Percentiles rank a stretch among this genome's conserved stretches.
These are phyloP conservation scores for Rousettus leschenaultii DNA, from an alignment of 2,113 vertebrate species.

Conservation along the genomic window DNA sequence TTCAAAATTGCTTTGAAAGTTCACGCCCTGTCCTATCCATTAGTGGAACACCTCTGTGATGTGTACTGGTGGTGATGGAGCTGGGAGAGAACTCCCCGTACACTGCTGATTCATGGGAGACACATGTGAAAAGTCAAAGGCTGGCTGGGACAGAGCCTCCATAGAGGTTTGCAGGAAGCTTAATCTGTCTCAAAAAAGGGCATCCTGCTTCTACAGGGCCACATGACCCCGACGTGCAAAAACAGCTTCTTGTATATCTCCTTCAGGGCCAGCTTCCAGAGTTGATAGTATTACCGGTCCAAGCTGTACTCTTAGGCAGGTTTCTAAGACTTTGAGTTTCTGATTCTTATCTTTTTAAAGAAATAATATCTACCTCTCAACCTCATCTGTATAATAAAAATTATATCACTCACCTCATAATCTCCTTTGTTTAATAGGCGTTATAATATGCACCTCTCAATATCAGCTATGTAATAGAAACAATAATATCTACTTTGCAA, in stretches of 20 bases:
- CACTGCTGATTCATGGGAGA: neutral
- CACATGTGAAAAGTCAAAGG: neutral
- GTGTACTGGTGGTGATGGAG: neutral
- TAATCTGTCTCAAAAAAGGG: neutral
- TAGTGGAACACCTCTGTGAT: constrained; percentile 47
- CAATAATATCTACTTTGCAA: neutral
- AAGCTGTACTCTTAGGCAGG: neutral
- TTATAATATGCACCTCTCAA: neutral
- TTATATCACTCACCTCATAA: neutral
- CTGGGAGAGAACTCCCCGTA: neutral
- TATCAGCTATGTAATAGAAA: neutral
- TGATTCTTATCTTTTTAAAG: neutral
- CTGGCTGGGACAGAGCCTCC: neutral
- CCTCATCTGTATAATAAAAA: neutral
- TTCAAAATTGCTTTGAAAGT: constrained; percentile 67
- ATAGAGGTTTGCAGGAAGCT: neutral
- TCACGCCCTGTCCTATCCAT: constrained; percentile 44
- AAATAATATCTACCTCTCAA: neutral
- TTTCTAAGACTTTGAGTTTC: neutral
- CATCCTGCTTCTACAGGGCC: neutral
- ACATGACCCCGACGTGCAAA: neutral
- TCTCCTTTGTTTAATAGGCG: neutral
- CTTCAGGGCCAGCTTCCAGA: neutral
- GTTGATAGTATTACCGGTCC: neutral
- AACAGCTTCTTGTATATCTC: neutral